Percentiles rank a stretch among this genome's conserved stretches.
Conservation (phyloP, 2,888 invertebrate species). For the Sepiola atlantica region DNA sequence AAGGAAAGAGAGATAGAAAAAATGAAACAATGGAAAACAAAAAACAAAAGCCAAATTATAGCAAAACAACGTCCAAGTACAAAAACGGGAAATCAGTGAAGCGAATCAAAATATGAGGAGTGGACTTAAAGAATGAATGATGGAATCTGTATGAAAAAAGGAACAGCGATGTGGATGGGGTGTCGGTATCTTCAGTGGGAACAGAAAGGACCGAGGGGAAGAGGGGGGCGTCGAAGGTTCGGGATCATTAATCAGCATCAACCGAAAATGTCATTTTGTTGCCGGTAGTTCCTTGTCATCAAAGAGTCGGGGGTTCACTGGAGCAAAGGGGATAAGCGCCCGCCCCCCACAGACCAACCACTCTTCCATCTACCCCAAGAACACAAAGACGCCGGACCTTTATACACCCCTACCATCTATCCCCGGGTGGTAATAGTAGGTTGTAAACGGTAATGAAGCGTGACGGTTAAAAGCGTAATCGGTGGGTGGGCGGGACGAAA, state of each 20-base stretch:
- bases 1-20: neutral
- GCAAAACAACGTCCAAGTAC: too few species aligned
- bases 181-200: neutral
- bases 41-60: too few species aligned
- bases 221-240: neutral
- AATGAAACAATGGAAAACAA: too few species aligned
- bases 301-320: neutral
- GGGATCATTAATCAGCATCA: slow-evolving; percentile 8
- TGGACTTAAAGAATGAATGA: neutral
- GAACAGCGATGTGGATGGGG: neutral
- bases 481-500: neutral
- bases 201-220: neutral
- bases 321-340: neutral
- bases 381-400: too few species aligned
- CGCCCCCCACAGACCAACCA: neutral
- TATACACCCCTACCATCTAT: neutral
- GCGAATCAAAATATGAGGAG: neutral
- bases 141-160: neutral
- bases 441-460: slow-evolving; percentile 13
- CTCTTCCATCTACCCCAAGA: neutral
- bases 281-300: neutral
- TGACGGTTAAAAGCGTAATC: neutral
- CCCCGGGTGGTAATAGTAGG: neutral
- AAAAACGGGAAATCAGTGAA: too few species aligned
- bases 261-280: slow-evolving; percentile 4